These are phyloP conservation scores for Mesodorylaimus sp. DNA, from an alignment of 2,888 invertebrate species.

Conservation along the genomic window DNA sequence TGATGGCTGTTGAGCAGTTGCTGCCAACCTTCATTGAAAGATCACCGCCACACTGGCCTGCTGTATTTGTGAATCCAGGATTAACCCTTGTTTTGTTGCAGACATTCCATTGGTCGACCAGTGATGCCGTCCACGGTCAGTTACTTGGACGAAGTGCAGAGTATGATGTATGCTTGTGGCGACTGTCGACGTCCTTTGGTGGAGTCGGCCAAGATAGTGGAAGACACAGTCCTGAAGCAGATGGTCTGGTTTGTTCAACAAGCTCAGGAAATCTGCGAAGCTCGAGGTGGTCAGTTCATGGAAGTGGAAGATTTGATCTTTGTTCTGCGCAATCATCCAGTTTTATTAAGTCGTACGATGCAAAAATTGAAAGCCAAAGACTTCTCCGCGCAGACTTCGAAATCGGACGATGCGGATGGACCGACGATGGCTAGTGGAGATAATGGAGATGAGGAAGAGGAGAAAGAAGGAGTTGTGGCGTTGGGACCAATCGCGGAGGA, in stretches of 20 bases:
- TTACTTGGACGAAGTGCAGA: slow-evolving; percentile 6
- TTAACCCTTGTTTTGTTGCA: too few species aligned
- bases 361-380: slow-evolving; percentile 8
- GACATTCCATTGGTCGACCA: too few species aligned
- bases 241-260: slow-evolving; percentile 49
- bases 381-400: not conserved
- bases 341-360: slow-evolving; percentile 53
- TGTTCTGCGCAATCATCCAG: slow-evolving; percentile 58
- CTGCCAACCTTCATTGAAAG: too few species aligned
- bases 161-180: slow-evolving; percentile 35
- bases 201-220: slow-evolving; percentile 62
- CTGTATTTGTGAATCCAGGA: too few species aligned
- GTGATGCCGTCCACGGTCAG: not conserved
- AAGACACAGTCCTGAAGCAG: slow-evolving; percentile 63
- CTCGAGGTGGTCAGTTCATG: slow-evolving; percentile 38
- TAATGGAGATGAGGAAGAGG: not conserved
- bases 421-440: not conserved
- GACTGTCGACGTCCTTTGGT: slow-evolving; percentile 61
- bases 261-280: slow-evolving; percentile 28
- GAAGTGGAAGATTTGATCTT: slow-evolving; percentile 57
- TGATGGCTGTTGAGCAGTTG: too few species aligned
- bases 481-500: too few species aligned
- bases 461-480: not conserved
- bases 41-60: too few species aligned
- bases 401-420: not conserved